Conservation (phyloP, 2,113 vertebrate genomes). For the Chamaea fasciata region DNA sequence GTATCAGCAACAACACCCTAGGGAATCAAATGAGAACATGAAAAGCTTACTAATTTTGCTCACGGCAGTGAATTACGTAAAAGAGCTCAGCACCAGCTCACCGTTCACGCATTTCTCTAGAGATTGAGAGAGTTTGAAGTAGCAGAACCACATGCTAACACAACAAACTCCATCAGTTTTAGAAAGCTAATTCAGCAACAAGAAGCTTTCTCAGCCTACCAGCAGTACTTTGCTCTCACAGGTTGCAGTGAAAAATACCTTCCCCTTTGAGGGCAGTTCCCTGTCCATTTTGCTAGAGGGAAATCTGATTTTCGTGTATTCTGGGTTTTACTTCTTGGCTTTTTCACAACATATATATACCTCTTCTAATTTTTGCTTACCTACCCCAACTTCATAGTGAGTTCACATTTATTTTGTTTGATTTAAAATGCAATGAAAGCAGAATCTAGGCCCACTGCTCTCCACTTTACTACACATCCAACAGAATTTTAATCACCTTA, state of each 20-base stretch:
- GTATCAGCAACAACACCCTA: conserved; percentile 94
- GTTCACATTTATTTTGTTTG: not conserved
- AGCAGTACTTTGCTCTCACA: not conserved
- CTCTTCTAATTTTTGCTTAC: not conserved
- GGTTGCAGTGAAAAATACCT: not conserved
- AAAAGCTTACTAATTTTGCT: conserved; percentile 38
- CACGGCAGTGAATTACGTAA: not conserved
- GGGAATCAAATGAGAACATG: conserved; percentile 54
- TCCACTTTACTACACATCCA: not conserved
- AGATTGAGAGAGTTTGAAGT: not conserved
- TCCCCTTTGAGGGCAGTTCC: not conserved
- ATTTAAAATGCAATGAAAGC: not conserved
- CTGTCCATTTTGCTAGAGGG: not conserved
- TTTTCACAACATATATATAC: not conserved
- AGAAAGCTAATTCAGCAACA: not conserved
- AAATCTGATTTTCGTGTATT: not conserved
- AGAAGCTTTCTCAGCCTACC: not conserved
- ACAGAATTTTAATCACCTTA: not conserved
- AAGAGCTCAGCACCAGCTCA: not conserved
- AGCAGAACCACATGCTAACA: not conserved
- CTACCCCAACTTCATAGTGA: not conserved
- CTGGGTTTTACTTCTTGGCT: not conserved
- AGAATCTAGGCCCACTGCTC: not conserved
- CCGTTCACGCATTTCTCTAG: not conserved
- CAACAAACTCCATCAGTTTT: not conserved